Base-by-base conservation (phyloP, 1,140 invertebrate species). In the Macrobrachium nipponense region DNA sequence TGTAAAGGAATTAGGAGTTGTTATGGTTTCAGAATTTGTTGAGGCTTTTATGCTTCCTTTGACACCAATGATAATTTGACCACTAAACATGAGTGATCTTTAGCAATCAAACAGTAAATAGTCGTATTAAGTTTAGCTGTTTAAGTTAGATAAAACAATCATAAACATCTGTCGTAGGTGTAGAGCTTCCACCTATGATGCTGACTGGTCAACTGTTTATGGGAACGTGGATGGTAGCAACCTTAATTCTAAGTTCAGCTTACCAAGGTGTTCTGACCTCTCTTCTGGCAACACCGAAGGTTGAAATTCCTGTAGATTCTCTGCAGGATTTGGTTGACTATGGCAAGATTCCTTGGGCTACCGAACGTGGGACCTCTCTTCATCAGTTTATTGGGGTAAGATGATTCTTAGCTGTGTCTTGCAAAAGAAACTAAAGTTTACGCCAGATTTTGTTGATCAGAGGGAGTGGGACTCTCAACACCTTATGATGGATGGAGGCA, bases 331-430 rank as follows among this genome's bases (percentile, higher is more conserved):
- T 70, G 11, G 68, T 70, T n/a, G 17, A 43, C 68, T 70, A 70
- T 15, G 68, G 68, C 20, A 70, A 70, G 68, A 70, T 70, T 10
- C 68, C 68, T 7, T 70, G 68, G 68, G 68, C 68, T 43, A 70
- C 27, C 20, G 68, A 70, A 43, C 15, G 20, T 14, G 68, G 68
- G 12, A 70, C 68, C 14, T 70, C 68, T 5, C 68, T 70, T 12
- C 68, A 70, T 27, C 68, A 70, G 68, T 43, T 70, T 17, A 27
- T 70, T 70, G 68, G 68, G 20, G 68, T 70, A n/a, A 70, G 68
- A 17, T 10, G 51, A 51, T 10, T 10, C 12, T 10, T 51, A 10
- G 51, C 8, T 6, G 51, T 51, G 8, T 51, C 12, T 51, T 8
- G 51, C 0, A 51, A 10, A 51, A 10, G 8, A 51, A 51, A 51